Percentiles rank a stretch among this genome's conserved stretches.
These are phyloP conservation scores for Nowickia ferox DNA, from an alignment of 2,888 invertebrate genomes.

Conservation along the genomic window DNA sequence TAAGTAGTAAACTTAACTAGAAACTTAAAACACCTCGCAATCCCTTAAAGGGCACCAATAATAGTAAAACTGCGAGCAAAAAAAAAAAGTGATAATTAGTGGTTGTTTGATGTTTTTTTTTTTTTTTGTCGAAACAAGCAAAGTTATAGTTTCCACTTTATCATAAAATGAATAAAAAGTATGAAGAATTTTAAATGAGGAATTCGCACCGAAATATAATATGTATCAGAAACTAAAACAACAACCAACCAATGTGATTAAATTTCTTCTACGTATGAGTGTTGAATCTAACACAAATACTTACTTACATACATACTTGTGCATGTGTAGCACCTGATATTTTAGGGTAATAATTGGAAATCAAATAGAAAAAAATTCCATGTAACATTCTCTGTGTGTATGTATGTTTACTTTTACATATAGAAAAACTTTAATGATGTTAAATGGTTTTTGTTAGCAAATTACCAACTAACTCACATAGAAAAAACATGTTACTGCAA, in stretches of 20 bases:
- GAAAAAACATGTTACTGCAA: slow-evolving; percentile 59
- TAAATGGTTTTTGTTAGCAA: slow-evolving; percentile 71
- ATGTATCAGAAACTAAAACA: slow-evolving; percentile 18
- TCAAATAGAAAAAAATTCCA: slow-evolving; percentile 43
- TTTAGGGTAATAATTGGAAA: slow-evolving; percentile 63
- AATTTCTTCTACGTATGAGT: slow-evolving; percentile 35
- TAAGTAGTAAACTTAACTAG: neutral
- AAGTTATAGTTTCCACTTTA: slow-evolving; percentile 29
- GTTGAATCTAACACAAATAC: neutral
- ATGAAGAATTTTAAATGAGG: slow-evolving; percentile 30
- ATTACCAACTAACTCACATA: slow-evolving; percentile 58
- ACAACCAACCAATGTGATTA: slow-evolving; percentile 50
- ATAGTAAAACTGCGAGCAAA: neutral
- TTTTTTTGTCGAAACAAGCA: slow-evolving; percentile 4
- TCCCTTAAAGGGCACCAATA: neutral
- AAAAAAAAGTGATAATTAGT: slow-evolving; percentile 66
- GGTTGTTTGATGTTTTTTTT: slow-evolving; percentile 46
- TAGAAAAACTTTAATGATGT: slow-evolving; percentile 68
- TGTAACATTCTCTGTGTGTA: neutral
- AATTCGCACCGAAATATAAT: neutral
- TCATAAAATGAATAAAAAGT: slow-evolving; percentile 23
- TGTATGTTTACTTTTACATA: neutral
- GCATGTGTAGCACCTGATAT: slow-evolving; percentile 27
- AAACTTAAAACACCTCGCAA: neutral
- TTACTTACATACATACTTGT: neutral